Evolutionary conservation across 2,888 invertebrate species (phyloP), one percentile per base, ranked within the genome.

Genomic region (Oscheius sp.): DNA sequence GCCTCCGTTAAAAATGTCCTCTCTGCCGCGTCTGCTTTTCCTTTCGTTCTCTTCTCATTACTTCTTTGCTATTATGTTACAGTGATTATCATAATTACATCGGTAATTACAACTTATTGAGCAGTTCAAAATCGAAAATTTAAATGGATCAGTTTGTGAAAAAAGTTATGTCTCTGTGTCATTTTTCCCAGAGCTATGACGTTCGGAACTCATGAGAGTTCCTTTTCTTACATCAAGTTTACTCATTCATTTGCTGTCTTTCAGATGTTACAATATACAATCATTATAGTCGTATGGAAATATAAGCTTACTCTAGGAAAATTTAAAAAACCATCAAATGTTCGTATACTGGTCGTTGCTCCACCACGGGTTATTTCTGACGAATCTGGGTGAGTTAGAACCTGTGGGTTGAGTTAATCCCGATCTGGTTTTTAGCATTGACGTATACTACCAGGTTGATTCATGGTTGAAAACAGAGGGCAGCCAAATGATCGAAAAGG

Each of bases 361-460:
- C 82, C 82, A 20, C 78, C 79, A 1, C 61, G 80, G 30, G 70
- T 82, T 68, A 65, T 82, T 6, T 65, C 63, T 9, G 79, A 81
- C 56, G 81, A 82, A 62, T 71, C 74, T 17, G 72, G 78, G 81
- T 82, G 24, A 51, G 74, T 68, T 47, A 32, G 28, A 49, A n/a
- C 24, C 28, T 26, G 32, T 24, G 22, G 50, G 20, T 50, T n/a
- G 22, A 20, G 30, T n/a, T 50, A 20, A 17, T 22, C 8, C 51
- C 20, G 17, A 54, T 30, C 54, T 22, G 30, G 41, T 20, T 41
- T 41, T 45, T 50, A 82, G 82, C 49, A 72, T 82, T 36, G 82
- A 82, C 57, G 73, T 80, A 8, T 77, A 77, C 64, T 79, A 81
- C 47, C 80, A 82, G 72, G 80, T 82, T 24, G 82, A 82, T 47